These are phyloP conservation scores for Acanthopagrus latus DNA, from an alignment of 2,797 vertebrate genomes.

Conservation along the genomic window DNA sequence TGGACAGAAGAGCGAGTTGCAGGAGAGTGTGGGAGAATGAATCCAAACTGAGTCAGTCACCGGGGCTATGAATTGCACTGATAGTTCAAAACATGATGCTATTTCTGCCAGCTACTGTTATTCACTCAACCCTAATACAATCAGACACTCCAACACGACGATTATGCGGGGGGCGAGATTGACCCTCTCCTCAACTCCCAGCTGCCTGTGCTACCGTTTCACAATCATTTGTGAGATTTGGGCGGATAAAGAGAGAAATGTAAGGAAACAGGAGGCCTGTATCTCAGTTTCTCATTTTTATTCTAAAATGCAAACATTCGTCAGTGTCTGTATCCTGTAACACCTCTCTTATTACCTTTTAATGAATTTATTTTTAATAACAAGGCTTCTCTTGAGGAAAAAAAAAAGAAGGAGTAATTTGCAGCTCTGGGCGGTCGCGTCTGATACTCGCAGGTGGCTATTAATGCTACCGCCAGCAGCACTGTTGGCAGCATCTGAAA, in stretches of 20 bases:
- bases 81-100: conserved; percentile 81
- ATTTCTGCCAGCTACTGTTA: conserved; percentile 81
- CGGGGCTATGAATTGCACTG: conserved; percentile 71
- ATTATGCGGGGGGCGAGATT: conserved; percentile 74
- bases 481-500: conserved; percentile 55
- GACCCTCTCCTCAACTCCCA: conserved; percentile 75
- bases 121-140: conserved; percentile 81
- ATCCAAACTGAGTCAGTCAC: conserved; percentile 79
- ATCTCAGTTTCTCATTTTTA: no score
- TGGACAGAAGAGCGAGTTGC: conserved; percentile 54
- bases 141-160: conserved; percentile 79
- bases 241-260: conserved; percentile 25
- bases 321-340: neutral
- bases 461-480: conserved; percentile 49
- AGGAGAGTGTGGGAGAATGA: conserved; percentile 77
- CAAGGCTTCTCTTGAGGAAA: neutral
- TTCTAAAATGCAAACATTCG: neutral
- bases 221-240: conserved; percentile 56
- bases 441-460: conserved; percentile 51
- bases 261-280: conserved; percentile 1
- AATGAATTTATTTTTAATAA: conserved; percentile 19
- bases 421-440: conserved; percentile 22
- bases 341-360: conserved; percentile 9
- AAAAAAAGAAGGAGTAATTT: conserved; percentile 22
- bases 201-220: conserved; percentile 62